Conservation (phyloP, 2,113 vertebrate species). For the Naja naja region DNA sequence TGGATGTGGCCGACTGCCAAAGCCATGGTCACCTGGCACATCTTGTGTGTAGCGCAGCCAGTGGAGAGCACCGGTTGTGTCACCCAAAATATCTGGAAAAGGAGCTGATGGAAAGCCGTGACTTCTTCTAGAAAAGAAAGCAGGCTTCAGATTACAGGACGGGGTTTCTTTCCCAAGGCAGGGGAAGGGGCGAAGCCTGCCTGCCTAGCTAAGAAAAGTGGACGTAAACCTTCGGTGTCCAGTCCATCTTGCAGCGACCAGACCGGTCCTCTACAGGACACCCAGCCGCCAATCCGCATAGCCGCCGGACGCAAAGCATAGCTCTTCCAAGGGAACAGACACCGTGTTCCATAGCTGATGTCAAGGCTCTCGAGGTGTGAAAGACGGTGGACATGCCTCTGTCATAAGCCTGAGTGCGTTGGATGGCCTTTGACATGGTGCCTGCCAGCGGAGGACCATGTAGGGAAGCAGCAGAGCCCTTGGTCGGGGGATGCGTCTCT, state of each 20-base stretch:
- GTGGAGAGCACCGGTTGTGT: background rate
- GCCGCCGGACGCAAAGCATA: background rate
- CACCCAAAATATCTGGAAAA: background rate
- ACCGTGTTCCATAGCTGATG: background rate
- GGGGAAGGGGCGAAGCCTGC: background rate
- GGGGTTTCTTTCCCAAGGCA: background rate
- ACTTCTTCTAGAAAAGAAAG: background rate
- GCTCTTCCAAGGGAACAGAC: slow-evolving; percentile 16
- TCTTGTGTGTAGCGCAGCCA: background rate
- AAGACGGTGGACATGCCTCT: slow-evolving; percentile 55
- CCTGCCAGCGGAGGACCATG: slow-evolving; percentile 79
- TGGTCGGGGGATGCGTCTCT: slow-evolving; percentile 65
- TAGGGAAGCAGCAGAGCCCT: slow-evolving; percentile 78
- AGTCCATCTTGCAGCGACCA: background rate
- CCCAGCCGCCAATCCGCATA: background rate
- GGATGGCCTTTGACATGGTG: slow-evolving; percentile 66
- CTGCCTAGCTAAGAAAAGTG: background rate
- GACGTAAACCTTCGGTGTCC: background rate
- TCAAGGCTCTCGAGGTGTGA: slow-evolving; percentile 61
- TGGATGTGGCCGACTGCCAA: background rate
- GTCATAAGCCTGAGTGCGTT: slow-evolving; percentile 44
- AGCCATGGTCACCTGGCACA: background rate
- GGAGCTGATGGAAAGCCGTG: background rate
- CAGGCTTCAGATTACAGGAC: background rate
- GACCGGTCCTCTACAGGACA: background rate